Evolutionary conservation across 2,113 vertebrate genomes (phyloP), one percentile per base, ranked within the genome.

Genomic region (Solenodon paradoxus): DNA sequence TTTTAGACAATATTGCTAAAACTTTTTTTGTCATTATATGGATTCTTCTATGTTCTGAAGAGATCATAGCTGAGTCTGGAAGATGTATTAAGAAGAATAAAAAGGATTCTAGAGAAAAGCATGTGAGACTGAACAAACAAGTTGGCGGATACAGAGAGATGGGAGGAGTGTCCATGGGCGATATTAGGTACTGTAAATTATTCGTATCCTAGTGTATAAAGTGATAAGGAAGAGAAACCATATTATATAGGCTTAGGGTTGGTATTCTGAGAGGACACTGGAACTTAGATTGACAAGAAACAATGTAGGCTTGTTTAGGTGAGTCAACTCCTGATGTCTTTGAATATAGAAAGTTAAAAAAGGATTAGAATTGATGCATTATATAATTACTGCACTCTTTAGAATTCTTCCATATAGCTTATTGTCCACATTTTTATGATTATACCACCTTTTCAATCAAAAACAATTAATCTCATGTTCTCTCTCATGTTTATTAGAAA

Each of bases 401-500:
- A 35, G 35, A 88, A 78, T 53, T 72, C 11, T 87, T 93, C 8
- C 9, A 28, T n/a, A 78, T 75, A 47, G 51, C 38, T 92, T 84
- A 93, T 53, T n/a, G 3, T 32, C 22, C 15, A 88, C 30, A 74
- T 55, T 69, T 75, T 88, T 68, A 26, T 89, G 22, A 88, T 71
- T 35, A 78, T 78, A 77, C 15, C 86, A 49, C 1, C n/a, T 82
- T 47, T 59, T 59, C 30, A 94, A 20, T 22, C 20, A 83, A 81
- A 81, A 82, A 51, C 71, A 72, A 82, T 38, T 91, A 28, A n/a
- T 11, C 49, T 1, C 13, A 3, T 28, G 35, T 81, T 30, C 51
- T 53, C 78, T 83, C 86, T 79, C 20, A 45, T 38, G 12, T 68
- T 90, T 53, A 75, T 59, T 74, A 69, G 40, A 83, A 57, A 92